These are phyloP conservation scores for Malurus leucopterus DNA, from an alignment of 2,797 vertebrate species.

Conservation along the genomic window DNA sequence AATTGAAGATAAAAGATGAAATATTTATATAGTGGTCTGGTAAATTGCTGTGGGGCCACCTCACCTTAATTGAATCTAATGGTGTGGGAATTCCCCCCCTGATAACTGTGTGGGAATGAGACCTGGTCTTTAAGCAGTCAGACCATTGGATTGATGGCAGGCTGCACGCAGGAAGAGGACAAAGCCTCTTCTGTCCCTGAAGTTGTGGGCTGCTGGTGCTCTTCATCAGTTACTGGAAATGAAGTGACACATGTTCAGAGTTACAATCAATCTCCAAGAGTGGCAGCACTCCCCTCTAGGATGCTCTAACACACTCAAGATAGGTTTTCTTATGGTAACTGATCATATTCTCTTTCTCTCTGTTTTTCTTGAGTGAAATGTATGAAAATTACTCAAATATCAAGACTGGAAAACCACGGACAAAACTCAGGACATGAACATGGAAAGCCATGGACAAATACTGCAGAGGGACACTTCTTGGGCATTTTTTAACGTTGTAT, in stretches of 20 bases:
- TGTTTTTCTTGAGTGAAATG: neutral
- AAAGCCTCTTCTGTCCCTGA: neutral
- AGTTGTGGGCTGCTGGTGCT: neutral
- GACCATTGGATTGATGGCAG: neutral
- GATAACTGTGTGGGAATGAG: neutral
- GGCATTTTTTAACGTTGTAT: neutral
- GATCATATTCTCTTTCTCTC: neutral
- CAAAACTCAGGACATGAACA: neutral
- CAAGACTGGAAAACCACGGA: neutral
- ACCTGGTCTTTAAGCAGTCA: neutral
- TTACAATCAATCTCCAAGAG: neutral
- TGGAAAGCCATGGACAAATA: neutral
- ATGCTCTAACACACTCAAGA: neutral
- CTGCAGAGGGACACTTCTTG: neutral
- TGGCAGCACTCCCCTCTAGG: neutral
- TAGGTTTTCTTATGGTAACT: neutral
- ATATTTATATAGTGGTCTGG: neutral
- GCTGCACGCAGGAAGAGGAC: neutral
- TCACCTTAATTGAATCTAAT: neutral
- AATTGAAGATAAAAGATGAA: slow-evolving; percentile 36
- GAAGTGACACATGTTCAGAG: neutral
- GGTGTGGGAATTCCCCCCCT: neutral
- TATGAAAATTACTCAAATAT: neutral
- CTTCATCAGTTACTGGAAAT: neutral
- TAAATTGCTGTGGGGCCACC: neutral